Base-by-base conservation (phyloP, 2,113 vertebrate genomes). In the Protomyctophum bolini region DNA sequence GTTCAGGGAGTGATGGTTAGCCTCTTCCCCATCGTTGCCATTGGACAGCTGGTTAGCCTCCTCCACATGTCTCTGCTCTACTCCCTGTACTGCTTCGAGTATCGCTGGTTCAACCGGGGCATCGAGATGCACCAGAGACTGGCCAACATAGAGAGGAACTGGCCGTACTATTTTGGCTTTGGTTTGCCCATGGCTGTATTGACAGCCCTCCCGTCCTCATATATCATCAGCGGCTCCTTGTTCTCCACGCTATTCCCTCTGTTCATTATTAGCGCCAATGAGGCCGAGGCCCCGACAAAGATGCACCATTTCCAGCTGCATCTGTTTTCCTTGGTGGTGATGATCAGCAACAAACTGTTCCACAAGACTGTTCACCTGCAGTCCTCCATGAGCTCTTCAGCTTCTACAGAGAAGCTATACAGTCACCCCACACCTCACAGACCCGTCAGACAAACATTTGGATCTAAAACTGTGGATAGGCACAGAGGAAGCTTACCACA, bases 21-120 rank as follows among this genome's bases (percentile, higher is more conserved):
- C 86, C 95, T 98, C 58, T 99, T 99, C 87, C 98, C 98, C 81
- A 99, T 99, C 0, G 94, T 98, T 65, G 88, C 96, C 3, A 86
- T 99, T 0, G 98, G 98, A 66, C 97, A 98, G 91, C 91, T 97
- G 83, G 82, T 98, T 58, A 95, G 97, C 88, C 96, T 98, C 33
- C 94, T 99, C 4, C 98, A 99, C 92, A 99, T 99, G 98, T 96
- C 98, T 12, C 93, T 99, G 82, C 96, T 99, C 48, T 99, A 99
- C 83, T 99, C 98, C 0, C 91, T 99, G 1, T 99, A 99, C 90
- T 99, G 98, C 91, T 99, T 99, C 29, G 98, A 99, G 83, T 99
- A 99, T 88, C 96, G 97, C 89, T 99, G 98, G 98, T 99, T 99
- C 75, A 99, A 99, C 93, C 96, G 98, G 99, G 98, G 97, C 57